Evolutionary conservation across 2,113 vertebrate species (phyloP).

Genomic region (Lasiurus cinereus): DNA sequence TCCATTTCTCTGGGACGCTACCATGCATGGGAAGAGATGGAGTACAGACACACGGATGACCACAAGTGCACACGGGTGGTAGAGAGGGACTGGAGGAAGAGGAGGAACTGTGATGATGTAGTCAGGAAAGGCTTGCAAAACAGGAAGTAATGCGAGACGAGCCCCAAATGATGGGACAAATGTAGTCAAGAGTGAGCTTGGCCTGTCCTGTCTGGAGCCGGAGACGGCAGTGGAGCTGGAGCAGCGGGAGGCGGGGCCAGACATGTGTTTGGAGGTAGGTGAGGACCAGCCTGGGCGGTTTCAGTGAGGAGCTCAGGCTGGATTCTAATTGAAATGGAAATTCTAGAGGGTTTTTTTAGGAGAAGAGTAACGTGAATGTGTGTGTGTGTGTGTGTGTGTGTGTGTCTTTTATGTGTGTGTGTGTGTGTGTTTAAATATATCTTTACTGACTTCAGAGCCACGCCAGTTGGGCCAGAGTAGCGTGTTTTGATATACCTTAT

Average conservation of each 20-base stretch:
- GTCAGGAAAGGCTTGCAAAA: background rate
- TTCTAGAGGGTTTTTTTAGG: background rate
- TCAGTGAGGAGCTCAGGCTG: background rate
- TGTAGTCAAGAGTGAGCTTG: background rate
- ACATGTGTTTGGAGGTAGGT: accelerated
- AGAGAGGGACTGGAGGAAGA: background rate
- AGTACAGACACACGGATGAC: background rate
- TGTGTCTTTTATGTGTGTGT: too few species aligned
- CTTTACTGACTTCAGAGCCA: too few species aligned
- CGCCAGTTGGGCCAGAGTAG: background rate
- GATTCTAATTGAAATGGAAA: background rate
- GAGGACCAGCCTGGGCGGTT: accelerated
- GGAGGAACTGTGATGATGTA: background rate
- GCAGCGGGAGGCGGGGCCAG: background rate
- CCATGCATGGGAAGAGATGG: background rate
- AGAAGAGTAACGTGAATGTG: background rate
- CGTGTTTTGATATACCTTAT: background rate
- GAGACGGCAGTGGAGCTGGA: background rate
- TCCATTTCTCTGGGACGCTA: background rate
- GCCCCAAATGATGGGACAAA: background rate
- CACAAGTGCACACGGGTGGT: too few species aligned
- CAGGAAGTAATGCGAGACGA: background rate
- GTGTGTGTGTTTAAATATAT: too few species aligned
- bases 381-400: too few species aligned
- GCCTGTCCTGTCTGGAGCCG: background rate